Conservation (phyloP, 2,888 invertebrate species). For the Spodoptera littoralis region DNA sequence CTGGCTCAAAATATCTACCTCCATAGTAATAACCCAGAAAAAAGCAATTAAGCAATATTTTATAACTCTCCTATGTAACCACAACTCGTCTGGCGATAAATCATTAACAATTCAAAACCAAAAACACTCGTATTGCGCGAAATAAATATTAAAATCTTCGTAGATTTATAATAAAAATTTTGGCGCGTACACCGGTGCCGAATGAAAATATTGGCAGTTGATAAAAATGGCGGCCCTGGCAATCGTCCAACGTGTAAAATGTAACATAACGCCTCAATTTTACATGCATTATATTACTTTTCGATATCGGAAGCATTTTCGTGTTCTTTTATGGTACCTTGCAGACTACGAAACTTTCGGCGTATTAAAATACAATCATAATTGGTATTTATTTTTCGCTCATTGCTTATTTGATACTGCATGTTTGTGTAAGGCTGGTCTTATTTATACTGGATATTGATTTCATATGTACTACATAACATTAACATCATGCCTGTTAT, state of each 20-base stretch:
- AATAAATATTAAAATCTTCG: conserved; percentile 42
- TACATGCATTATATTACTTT: conserved; percentile 37
- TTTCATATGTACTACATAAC: too few species aligned
- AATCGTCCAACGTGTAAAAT: conserved; percentile 46
- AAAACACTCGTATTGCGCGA: conserved; percentile 9
- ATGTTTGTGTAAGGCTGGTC: too few species aligned
- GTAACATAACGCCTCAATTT: conserved; percentile 42
- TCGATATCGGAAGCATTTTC: conserved; percentile 11
- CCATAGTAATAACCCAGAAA: too few species aligned
- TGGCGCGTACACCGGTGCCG: conserved; percentile 36
- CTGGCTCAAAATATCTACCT: too few species aligned
- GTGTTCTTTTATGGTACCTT: not conserved
- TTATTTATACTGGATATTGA: too few species aligned
- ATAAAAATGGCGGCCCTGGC: conserved; percentile 48
- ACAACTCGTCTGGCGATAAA: conserved; percentile 8
- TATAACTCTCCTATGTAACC: too few species aligned
- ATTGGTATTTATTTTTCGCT: too few species aligned
- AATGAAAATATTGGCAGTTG: conserved; percentile 55
- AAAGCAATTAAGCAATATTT: not conserved
- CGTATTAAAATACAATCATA: too few species aligned
- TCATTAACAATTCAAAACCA: conserved; percentile 10
- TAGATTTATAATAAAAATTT: conserved; percentile 37
- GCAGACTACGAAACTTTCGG: not conserved
- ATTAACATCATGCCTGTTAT: too few species aligned
- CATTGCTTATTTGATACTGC: too few species aligned